Evolutionary conservation across 2,113 vertebrate genomes (phyloP), one percentile per base, ranked within the genome.

Genomic region (Etia nguti): DNA sequence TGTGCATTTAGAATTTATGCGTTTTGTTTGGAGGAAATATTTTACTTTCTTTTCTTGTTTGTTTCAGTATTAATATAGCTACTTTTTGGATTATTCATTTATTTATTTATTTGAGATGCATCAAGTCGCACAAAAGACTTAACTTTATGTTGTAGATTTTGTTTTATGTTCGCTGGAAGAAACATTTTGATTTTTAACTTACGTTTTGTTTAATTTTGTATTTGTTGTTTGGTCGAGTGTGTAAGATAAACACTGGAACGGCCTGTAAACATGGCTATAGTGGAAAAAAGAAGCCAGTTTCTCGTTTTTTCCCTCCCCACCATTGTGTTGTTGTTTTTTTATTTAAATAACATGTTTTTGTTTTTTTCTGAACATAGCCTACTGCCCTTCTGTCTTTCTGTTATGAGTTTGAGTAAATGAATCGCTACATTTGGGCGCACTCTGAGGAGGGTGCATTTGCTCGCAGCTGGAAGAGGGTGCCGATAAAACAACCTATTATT

Each of bases 41-140:
- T 59, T 59, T 59, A 31, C 57, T 59, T 18, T 59, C 15, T 29
- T 31, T 10, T 6, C 56, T 59, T 31, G 57, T 59, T 59, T 59
- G 57, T 59, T 59, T 59, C 57, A 59, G 15, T 6, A 31, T 60
- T 59, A 18, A 59, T 59, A 6, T 31, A 59, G 7, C 1, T 16
- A 57, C 1, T 3, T 10, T 31, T 59, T 59, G 26, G 57, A 10
- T 10, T 18, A 59, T 60, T 60, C 15, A 60, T 60, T 60, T 60
- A 60, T 60, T 59, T 59, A 31, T 59, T 59, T 3, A 59, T 2
- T 59, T 31, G 15, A 59, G 57, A 59, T 2, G 26, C 26, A 26
- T 8, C 57, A 59, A 59, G 31, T 18, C 31, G 57, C 0, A 31
- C 15, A 18, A 31, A 59, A 15, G 18, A 31, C 0, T 0, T 31